phyloP scores from a whole-genome alignment of 2,797 vertebrate species.

The Bradypodion pumilum region DNA sequence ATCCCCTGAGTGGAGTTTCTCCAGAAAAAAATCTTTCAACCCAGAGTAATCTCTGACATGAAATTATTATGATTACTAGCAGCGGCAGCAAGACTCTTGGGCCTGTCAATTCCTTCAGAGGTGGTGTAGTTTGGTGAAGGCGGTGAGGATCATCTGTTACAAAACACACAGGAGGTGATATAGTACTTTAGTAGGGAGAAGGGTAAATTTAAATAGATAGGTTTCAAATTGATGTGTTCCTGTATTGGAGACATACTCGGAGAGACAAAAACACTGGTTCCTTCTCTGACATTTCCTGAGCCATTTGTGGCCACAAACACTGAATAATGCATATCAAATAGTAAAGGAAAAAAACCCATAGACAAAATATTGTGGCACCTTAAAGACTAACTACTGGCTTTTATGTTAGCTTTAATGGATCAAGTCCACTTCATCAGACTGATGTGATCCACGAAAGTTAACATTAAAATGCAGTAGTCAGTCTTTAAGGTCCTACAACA shows the following conservation, averaged over 20 bases:
- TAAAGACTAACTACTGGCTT: no score
- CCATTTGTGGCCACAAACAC: not conserved
- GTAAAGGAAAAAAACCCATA: not conserved
- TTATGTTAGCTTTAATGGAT: no score
- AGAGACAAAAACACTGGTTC: not conserved
- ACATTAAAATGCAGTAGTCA: no score
- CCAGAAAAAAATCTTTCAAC: no score
- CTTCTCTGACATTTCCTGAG: not conserved
- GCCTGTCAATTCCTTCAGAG: not conserved
- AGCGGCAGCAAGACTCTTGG: not conserved
- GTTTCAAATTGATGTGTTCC: not conserved
- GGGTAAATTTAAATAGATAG: not conserved
- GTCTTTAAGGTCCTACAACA: no score
- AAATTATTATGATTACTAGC: not conserved
- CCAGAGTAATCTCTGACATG: no score
- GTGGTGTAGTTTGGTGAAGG: not conserved
- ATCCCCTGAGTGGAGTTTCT: no score
- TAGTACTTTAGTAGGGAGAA: not conserved
- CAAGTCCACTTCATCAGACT: no score
- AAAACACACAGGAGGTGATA: not conserved
- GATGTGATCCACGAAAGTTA: no score
- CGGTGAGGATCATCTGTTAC: not conserved
- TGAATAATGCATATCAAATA: not conserved
- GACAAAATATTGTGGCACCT: no score
- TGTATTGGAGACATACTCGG: not conserved